phyloP scores from a whole-genome alignment of 1,140 invertebrate genomes.

The Zaprionus ghesquierei region DNA sequence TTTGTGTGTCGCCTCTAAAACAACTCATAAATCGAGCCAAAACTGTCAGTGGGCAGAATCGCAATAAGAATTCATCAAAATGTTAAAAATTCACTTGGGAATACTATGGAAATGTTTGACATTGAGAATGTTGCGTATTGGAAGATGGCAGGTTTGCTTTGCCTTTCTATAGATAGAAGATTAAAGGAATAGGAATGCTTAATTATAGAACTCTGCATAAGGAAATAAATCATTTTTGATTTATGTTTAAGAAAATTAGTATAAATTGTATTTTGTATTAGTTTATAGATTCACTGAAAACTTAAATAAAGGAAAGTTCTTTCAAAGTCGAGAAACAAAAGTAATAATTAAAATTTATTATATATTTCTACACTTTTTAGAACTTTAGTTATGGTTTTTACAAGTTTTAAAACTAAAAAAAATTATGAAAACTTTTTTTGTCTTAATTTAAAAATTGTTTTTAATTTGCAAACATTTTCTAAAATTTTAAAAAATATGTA shows the following conservation, averaged over 20 bases:
- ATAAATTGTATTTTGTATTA: neutral
- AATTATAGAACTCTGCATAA: neutral
- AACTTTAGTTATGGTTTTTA: no score
- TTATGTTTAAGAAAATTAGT: neutral
- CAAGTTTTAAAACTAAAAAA: no score
- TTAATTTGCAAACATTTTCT: no score
- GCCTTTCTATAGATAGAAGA: neutral
- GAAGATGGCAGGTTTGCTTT: neutral
- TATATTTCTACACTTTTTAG: no score
- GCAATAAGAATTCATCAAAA: slow-evolving; percentile 61
- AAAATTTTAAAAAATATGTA: no score
- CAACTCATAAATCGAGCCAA: slow-evolving; percentile 57
- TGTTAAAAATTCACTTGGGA: neutral
- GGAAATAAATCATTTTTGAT: neutral
- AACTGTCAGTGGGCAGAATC: slow-evolving; percentile 28
- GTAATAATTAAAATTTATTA: no score
- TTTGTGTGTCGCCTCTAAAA: slow-evolving; percentile 66
- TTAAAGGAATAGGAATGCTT: neutral
- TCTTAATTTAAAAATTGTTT: no score
- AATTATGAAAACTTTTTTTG: no score
- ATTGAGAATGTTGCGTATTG: neutral
- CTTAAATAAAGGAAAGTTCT: no score
- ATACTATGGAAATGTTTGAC: neutral
- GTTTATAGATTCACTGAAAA: no score
- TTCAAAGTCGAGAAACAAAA: no score